These are phyloP conservation scores for Ophraella communa DNA, from an alignment of 2,888 invertebrate species.

Conservation along the genomic window DNA sequence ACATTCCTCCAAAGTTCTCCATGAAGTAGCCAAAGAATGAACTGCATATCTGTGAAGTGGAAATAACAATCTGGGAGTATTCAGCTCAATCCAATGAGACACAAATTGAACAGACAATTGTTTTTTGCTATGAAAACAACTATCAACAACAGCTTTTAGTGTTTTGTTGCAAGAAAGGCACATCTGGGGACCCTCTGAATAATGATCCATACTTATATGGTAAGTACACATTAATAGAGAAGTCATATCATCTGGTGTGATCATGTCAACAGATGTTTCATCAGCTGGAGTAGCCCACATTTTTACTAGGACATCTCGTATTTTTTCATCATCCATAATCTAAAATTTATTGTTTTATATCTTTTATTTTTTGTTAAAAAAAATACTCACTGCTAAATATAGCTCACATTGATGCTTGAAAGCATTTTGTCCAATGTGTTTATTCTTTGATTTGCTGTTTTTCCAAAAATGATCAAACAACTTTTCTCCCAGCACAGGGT, in stretches of 20 bases:
- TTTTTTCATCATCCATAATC: constrained; percentile 63
- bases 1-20: constrained; percentile 59
- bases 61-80: constrained; percentile 77
- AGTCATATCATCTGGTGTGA: constrained; percentile 70
- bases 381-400: constrained; percentile 60
- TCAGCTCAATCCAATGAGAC: constrained; percentile 80
- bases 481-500: constrained; percentile 73
- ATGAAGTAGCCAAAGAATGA: constrained; percentile 67
- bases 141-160: constrained; percentile 73
- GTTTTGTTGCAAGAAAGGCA: constrained; percentile 71
- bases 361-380: too few species aligned
- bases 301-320: constrained; percentile 74
- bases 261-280: constrained; percentile 61
- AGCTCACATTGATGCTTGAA: constrained; percentile 80
- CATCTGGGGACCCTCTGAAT: constrained; percentile 68
- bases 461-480: constrained; percentile 71
- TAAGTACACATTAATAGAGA: constrained; percentile 76
- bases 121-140: constrained; percentile 83
- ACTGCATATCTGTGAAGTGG: constrained; percentile 72
- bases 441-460: constrained; percentile 67
- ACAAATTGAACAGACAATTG: constrained; percentile 77
- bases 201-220: constrained; percentile 81
- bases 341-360: too few species aligned
- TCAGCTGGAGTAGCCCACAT: constrained; percentile 61
- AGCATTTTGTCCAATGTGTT: constrained; percentile 67